These are phyloP conservation scores for Agrochola litura DNA, from an alignment of 2,888 invertebrate genomes.

Conservation along the genomic window DNA sequence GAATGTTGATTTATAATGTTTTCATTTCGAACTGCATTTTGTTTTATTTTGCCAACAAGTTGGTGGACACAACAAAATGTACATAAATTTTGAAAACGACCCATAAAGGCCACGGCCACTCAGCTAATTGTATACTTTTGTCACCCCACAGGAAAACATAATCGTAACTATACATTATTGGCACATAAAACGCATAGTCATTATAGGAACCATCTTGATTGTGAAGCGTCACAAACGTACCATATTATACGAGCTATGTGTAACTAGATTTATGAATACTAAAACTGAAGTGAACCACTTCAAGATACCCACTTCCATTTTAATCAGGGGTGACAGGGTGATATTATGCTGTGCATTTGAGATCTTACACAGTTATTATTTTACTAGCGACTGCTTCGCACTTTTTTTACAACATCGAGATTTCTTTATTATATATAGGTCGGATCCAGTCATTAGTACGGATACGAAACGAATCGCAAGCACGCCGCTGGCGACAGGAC, in stretches of 20 bases:
- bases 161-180: constrained; percentile 18
- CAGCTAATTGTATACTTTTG: constrained; percentile 4
- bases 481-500: no score
- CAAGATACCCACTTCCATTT: not conserved
- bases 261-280: constrained; percentile 30
- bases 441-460: no score
- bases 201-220: not conserved
- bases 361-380: not conserved
- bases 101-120: not conserved
- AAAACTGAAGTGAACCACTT: constrained; percentile 12
- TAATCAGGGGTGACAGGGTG: constrained; percentile 14
- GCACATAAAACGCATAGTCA: not conserved
- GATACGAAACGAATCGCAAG: no score
- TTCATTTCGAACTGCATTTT: no score
- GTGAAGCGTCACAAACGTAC: not conserved
- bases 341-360: not conserved
- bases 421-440: no score
- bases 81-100: no score
- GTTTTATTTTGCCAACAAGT: no score
- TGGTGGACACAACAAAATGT: no score
- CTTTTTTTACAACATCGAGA: not conserved
- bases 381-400: not conserved
- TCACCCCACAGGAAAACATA: not conserved
- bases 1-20: no score
- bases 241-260: not conserved